Evolutionary conservation across 2,888 invertebrate species (phyloP), one percentile per base, ranked within the genome.

Genomic region (Carterocephalus palaemon): DNA sequence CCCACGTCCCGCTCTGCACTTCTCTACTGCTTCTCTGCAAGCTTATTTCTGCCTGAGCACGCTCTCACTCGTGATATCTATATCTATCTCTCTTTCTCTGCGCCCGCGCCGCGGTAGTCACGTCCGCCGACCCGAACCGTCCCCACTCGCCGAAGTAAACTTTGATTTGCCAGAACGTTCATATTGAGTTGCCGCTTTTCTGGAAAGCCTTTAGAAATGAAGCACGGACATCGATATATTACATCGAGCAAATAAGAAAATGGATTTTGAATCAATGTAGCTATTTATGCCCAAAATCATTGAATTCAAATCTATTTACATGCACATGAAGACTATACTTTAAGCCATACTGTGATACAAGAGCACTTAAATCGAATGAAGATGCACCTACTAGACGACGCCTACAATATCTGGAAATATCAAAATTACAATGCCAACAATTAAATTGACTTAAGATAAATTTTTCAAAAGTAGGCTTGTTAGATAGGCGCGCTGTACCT

Each of bases 1-100:
- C 81, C 83, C 80, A 80, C 80, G 77, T 84, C 83, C 85, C 82
- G 82, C 83, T 84, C 83, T 84, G 85, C 85, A 85, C 85, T 84
- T 84, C 85, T 85, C 84, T 84, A 84, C 84, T 85, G 85, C 85
- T 85, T 84, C 84, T 85, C 84, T 84, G 85, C 85, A 85, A 85
- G 85, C 85, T 86, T 86, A 70, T 84, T 84, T 84, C 80, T 84
- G 85, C 85, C 84, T 85, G 74, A 79, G 85, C 85, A 84, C 85
- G 81, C 83, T 78, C 77, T 79, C 79, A 77, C 78, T 72, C 73
- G 79, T 75, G 70, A 69, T 68, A 70, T 75, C 67, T 73, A 56
- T 66, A 52, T 66, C 70, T 72, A 51, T 71, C 66, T 69, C 64
- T 74, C 60, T 67, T 52, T 69, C 68, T 73, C 72, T 70, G 74